Evolutionary conservation across 2,797 vertebrate genomes (phyloP).

Genomic region (Gymnothorax javanicus): DNA sequence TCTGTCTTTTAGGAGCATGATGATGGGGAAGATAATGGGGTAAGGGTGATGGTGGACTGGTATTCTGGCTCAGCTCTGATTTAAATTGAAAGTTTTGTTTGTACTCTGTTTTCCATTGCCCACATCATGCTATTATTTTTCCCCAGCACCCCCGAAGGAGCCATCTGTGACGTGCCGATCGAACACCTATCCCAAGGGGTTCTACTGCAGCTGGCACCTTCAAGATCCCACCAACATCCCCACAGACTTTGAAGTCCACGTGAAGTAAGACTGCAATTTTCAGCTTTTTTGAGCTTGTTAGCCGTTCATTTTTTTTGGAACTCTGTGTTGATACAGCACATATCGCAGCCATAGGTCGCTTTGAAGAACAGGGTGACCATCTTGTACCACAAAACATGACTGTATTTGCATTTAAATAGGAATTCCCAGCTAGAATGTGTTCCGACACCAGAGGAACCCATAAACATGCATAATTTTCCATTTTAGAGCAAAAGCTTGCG

Average conservation of each 20-base stretch:
- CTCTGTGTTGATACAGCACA: background rate
- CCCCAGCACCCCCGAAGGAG: constrained; percentile 80
- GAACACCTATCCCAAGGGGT: constrained; percentile 95
- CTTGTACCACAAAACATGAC: background rate
- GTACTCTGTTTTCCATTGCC: background rate
- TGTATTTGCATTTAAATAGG: constrained; percentile 22
- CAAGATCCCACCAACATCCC: constrained; percentile 85
- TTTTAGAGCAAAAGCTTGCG: background rate
- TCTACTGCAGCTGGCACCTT: constrained; percentile 98
- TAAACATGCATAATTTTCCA: background rate
- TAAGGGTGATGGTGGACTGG: background rate
- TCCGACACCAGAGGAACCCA: background rate
- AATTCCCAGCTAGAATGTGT: background rate
- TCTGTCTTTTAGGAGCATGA: background rate
- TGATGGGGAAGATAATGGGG: background rate
- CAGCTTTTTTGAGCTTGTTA: background rate
- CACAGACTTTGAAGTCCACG: constrained; percentile 88
- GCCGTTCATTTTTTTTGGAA: background rate
- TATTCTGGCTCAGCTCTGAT: constrained; percentile 30
- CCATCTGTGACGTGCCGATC: constrained; percentile 89
- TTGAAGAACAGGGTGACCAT: background rate
- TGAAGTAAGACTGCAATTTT: constrained; percentile 79
- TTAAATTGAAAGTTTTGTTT: constrained; percentile 32
- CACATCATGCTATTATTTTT: constrained; percentile 23
- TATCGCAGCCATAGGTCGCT: background rate